These are phyloP conservation scores for Diaperis boleti DNA, from an alignment of 2,888 invertebrate species.

Conservation along the genomic window DNA sequence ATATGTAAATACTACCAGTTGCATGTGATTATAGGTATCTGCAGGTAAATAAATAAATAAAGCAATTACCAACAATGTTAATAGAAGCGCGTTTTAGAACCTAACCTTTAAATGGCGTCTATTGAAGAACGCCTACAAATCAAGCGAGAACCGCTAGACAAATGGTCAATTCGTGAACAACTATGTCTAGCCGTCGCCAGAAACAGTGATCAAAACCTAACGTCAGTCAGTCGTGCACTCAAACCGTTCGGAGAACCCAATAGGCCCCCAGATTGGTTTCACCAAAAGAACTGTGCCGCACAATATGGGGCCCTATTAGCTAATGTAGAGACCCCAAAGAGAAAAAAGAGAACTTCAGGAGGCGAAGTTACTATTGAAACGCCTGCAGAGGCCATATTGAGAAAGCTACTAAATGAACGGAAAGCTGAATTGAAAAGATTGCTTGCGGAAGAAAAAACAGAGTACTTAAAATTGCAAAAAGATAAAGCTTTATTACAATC, in stretches of 20 bases:
- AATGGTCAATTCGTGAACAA: conserved; percentile 88
- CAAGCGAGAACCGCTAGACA: conserved; percentile 81
- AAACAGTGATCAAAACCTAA: conserved; percentile 93
- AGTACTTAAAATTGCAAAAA: conserved; percentile 79
- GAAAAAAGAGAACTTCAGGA: conserved; percentile 80
- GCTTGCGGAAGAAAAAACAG: conserved; percentile 78
- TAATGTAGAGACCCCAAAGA: conserved; percentile 85
- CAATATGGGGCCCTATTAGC: conserved; percentile 88
- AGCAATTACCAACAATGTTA: background rate
- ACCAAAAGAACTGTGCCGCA: conserved; percentile 89
- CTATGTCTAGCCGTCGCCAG: conserved; percentile 85
- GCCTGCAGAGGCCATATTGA: conserved; percentile 83
- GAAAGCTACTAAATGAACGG: conserved; percentile 81
- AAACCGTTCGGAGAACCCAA: conserved; percentile 83
- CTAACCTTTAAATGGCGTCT: conserved; percentile 58
- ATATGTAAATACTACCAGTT: no score
- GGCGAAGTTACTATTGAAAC: conserved; percentile 73
- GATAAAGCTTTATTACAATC: conserved; percentile 71
- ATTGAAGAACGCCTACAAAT: conserved; percentile 67
- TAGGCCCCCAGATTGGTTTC: conserved; percentile 88
- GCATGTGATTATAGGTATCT: no score
- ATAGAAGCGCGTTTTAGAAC: background rate
- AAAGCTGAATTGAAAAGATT: conserved; percentile 81
- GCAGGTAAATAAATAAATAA: no score
- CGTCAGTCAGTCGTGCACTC: conserved; percentile 85